Base-by-base conservation (phyloP, 1,140 invertebrate genomes). In the Chrysoperla carnea region DNA sequence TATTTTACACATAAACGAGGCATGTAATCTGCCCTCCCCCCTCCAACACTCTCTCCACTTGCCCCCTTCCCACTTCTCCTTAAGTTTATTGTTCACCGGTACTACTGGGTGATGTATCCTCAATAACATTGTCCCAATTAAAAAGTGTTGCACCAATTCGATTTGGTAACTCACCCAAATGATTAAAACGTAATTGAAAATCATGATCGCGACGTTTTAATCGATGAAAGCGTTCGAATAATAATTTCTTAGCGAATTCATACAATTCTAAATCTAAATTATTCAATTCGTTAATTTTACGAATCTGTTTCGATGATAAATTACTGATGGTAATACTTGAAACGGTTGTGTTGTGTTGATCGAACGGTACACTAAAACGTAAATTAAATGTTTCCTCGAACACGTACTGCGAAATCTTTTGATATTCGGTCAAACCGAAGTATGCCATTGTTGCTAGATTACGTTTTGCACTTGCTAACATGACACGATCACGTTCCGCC, bases 371-470 rank as follows among this genome's bases (percentile, higher is more conserved):
- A 36, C 80, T 77, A 63, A 93, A 95, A 51, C 83, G 72, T 53
- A 98, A 69, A 59, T 87, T 83, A 61, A 99, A 98, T n/a, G 88
- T 94, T 63, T 90, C 80, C 60, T 99, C 93, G 63, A 99, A 99
- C 33, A 97, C 78, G 57, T 90, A 90, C 61, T 98, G 94, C 27
- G 87, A 88, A 46, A 87, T 81, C 73, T 83, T 56, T 44, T 61
- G 94, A 62, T 81, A 79, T 65, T 99, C 95, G 14, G 91, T 95
- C 40, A 99, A 70, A 44, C 94, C 94, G 65, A 99, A 97, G 58
- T 91, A 99, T 28, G 92, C 84, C 84, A 98, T 91, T 39, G 82
- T 81, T 45, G 81, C 77, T 28, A 99, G 69, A 69, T 98, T 99
- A 46, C 79, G 71, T 65, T 97, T 97, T 29, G 95, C 95, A 59